Percentiles rank a stretch among this genome's conserved stretches.
Evolutionary conservation across 2,888 invertebrate species (phyloP).

Genomic region (Toxonevra muliebris): DNA sequence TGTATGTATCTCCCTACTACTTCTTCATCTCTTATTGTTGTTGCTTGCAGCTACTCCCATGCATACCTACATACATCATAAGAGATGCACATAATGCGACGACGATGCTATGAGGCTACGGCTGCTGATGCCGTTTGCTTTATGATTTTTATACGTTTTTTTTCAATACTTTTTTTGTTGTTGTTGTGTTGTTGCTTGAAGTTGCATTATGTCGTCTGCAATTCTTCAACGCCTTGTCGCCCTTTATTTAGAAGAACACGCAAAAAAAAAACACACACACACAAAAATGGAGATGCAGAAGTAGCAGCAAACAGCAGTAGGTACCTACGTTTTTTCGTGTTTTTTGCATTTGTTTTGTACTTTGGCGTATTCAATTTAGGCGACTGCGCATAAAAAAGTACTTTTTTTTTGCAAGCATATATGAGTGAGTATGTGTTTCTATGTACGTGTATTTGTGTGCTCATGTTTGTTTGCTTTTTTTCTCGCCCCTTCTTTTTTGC

Average conservation of each 20-base stretch:
- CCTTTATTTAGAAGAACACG: background rate
- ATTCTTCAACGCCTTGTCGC: conserved; percentile 31
- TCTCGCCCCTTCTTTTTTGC: conserved; percentile 42
- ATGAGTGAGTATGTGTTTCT: background rate
- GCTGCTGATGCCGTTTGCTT: background rate
- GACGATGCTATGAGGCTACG: background rate
- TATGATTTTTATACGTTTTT: background rate
- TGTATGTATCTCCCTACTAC: background rate
- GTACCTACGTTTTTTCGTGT: background rate
- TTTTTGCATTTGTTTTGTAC: background rate
- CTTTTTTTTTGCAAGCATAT: conserved; percentile 32
- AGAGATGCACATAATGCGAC: background rate
- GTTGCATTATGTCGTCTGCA: conserved; percentile 22
- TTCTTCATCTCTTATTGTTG: conserved; percentile 5
- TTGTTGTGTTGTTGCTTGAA: conserved; percentile 6
- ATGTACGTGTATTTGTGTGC: conserved; percentile 1
- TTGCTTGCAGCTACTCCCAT: conserved; percentile 7
- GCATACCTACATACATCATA: background rate
- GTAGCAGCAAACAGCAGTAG: background rate
- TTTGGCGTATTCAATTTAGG: conserved; percentile 56
- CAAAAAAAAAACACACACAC: too few relatives aligned
- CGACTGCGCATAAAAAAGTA: conserved; percentile 59
- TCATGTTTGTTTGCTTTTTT: conserved; percentile 20
- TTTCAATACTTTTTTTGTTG: background rate
- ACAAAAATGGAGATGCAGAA: background rate